Base-by-base conservation (phyloP, 2,113 vertebrate species). In the Tapirus terrestris region DNA sequence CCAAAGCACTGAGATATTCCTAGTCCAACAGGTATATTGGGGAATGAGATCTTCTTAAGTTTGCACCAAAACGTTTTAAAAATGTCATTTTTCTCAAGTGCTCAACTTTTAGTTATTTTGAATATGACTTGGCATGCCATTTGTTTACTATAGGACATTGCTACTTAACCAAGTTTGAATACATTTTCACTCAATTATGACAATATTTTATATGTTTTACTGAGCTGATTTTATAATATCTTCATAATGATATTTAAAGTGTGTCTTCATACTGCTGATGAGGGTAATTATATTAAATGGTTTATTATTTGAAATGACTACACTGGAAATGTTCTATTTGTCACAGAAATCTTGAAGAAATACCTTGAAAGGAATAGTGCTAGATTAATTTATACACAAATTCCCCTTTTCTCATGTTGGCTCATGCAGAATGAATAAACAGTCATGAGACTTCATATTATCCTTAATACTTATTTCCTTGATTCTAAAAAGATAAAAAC, bases 281-380 rank as follows among this genome's bases (percentile, higher is more conserved):
- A 56, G 79, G 81, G 88, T 0, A 53, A 60, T 48, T 73, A 43
- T 61, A 33, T 67, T 33, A 87, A 39, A 51, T 48, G 2, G 9
- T 70, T 67, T 82, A 25, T 70, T 56, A 84, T 94, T 94, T 91
- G 56, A 73, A 23, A 82, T 73, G 89, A 95, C 60, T 25, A 48
- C 18, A 39, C 3, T 53, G 6, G 1, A 79, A 89, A 65, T 60
- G 29, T 1, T 76, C 53, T 63, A 27, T 51, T 53, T 63, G 13
- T 61, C 61, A 94, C 17, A 94, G 45, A 88, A 89, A 92, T 67
- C n/a, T 83, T 88, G 14, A 75, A 73, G 45, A 82, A 94, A 1
- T 77, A 8, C 82, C 25, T 97, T 65, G 36, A 58, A 91, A 23
- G 20, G 5, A 94, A 92, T 29, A 79, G 33, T 82, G 88, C 17